These are phyloP conservation scores for Asbolus verrucosus DNA, from an alignment of 1,140 invertebrate genomes.

Conservation along the genomic window DNA sequence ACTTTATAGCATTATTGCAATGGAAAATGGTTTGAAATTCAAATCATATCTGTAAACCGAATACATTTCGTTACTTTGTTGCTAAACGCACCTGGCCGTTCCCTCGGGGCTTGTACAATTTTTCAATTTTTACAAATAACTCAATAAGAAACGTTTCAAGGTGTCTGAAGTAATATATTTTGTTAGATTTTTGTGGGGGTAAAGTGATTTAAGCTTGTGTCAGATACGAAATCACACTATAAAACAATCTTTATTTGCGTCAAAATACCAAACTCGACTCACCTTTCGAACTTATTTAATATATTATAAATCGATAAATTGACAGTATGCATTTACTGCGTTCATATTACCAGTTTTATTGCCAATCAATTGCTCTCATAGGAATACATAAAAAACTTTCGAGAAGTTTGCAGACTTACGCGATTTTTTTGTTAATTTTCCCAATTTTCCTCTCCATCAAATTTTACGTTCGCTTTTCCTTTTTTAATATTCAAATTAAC, in stretches of 20 bases:
- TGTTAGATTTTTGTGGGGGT: not conserved
- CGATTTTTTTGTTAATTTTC: too few species aligned
- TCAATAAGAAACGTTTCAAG: constrained; percentile 26
- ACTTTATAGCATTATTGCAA: constrained; percentile 23
- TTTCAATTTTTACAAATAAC: constrained; percentile 34
- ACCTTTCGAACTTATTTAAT: not conserved
- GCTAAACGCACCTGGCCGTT: constrained; percentile 33
- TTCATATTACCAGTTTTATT: constrained; percentile 3
- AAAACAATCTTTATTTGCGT: constrained; percentile 14
- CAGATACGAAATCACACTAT: not conserved
- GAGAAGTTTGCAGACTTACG: constrained; percentile 11
- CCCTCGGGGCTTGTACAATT: constrained; percentile 15
- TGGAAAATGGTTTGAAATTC: constrained; percentile 31
- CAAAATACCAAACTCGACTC: not conserved
- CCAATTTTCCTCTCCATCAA: too few species aligned
- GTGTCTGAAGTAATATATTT: not conserved
- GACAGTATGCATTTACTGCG: not conserved
- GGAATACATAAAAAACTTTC: constrained; percentile 7
- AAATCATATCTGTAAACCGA: constrained; percentile 31
- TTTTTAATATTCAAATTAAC: constrained; percentile 12
- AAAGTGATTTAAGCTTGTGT: not conserved
- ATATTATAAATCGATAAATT: constrained; percentile 11
- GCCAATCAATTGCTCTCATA: constrained; percentile 13
- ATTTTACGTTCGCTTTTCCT: constrained; percentile 13
- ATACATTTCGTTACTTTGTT: constrained; percentile 36